Evolutionary conservation across 2,888 invertebrate species (phyloP).

Genomic region (Drosophila mimetica): DNA sequence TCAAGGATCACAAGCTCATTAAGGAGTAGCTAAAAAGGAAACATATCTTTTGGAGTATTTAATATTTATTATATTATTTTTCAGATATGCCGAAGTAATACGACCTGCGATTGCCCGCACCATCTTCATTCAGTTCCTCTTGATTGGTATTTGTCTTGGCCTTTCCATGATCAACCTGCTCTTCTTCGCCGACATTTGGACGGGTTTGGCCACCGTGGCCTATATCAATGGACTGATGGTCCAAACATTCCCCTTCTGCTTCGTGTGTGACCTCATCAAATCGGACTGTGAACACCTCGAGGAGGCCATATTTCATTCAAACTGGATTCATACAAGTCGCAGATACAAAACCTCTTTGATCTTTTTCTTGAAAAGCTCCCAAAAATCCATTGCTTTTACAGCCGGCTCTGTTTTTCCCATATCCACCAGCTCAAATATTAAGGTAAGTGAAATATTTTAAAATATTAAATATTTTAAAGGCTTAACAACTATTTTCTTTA

Average conservation of each 20-base stretch:
- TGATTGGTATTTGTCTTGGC: constrained; percentile 33
- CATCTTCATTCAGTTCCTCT: constrained; percentile 39
- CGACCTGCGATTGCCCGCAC: constrained; percentile 19
- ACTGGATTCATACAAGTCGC: constrained; percentile 19
- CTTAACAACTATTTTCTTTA: constrained; percentile 3
- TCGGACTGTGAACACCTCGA: constrained; percentile 26
- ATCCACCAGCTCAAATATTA: constrained; percentile 19
- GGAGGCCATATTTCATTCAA: constrained; percentile 34
- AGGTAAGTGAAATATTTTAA: neutral
- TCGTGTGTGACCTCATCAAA: constrained; percentile 23
- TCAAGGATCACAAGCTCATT: constrained; percentile 36
- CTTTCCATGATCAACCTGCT: constrained; percentile 28
- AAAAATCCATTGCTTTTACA: constrained; percentile 24
- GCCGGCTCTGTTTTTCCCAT: constrained; percentile 42
- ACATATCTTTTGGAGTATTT: too few relatives aligned
- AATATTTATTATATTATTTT: neutral
- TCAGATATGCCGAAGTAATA: constrained; percentile 20
- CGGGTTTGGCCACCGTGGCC: neutral
- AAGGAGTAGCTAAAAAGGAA: constrained; percentile 11
- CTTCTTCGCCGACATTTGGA: constrained; percentile 29
- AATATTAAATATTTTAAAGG: neutral
- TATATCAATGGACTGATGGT: constrained; percentile 18
- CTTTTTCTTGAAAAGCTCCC: constrained; percentile 24
- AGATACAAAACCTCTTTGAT: constrained; percentile 19
- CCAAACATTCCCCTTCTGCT: constrained; percentile 45